Base-by-base conservation (phyloP, 2,888 invertebrate genomes). In the Trichogramma evanescens region DNA sequence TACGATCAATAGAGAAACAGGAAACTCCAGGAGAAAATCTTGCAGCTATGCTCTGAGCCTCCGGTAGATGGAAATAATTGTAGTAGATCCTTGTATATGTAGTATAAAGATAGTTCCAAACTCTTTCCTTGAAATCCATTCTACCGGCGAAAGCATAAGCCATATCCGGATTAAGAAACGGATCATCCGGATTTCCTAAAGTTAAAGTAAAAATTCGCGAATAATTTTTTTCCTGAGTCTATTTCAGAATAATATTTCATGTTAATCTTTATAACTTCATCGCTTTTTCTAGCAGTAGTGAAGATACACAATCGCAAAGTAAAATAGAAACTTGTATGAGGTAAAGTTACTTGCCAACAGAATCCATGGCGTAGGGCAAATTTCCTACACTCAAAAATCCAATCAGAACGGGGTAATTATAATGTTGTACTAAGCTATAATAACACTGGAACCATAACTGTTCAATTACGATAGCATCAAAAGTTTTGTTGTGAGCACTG, bases 391-490 rank as follows among this genome's bases (percentile, higher is more conserved):
- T 75, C 57, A 75, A 67, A 62, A 74, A 75, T 63, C 75, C 75
- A 63, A 75, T 70, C 58, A 75, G 66, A 40, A 72, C 68, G 2
- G 75, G 75, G 61, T 68, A 74, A 62, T 75, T 68, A 56, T 72
- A 74, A 61, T 70, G 66, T 50, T 71, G 71, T 13, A 74, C 73
- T 53, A 75, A 69, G 44, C 69, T 66, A 64, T 75, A 75, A 68
- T 72, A 75, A 59, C 74, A 74, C 63, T 75, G 75, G 65, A 67
- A 75, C 75, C 75, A 75, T 51, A 75, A 68, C 59, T 75, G 74
- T 63, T 75, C 75, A 60, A 74, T 73, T 42, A 75, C 66, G 50
- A 75, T 68, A n/a, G 69, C 73, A 62, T 75, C 73, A 63, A 73
- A 74, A 13, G 65, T 73, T 58, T 69, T 66, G 62, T 72, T 73